Conservation (phyloP, 2,888 invertebrate genomes). For the Anoplius nigerrimus region DNA sequence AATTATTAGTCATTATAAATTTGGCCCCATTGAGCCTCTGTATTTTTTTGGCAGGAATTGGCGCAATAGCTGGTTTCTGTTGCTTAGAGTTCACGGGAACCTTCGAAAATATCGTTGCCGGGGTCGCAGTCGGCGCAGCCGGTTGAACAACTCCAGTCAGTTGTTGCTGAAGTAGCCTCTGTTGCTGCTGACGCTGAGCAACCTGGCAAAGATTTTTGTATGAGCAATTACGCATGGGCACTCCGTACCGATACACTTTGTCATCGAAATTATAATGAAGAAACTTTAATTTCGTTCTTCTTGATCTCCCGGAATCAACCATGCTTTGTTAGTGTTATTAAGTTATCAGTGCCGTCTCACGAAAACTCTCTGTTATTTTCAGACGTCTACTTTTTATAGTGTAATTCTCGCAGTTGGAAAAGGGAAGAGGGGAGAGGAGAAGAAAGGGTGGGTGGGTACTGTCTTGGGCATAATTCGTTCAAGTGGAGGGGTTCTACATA, state of each 20-base stretch:
- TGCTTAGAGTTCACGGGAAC: constrained; percentile 68
- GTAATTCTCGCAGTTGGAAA: neutral
- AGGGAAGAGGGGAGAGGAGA: constrained; percentile 9
- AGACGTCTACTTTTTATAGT: constrained; percentile 6
- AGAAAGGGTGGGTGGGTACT: neutral
- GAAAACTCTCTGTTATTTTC: constrained; percentile 35
- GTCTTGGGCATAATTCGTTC: too few relatives aligned
- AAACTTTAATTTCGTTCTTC: neutral
- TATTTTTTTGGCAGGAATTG: constrained; percentile 69
- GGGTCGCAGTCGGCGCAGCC: constrained; percentile 64
- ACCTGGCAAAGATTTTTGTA: constrained; percentile 75
- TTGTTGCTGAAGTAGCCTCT: constrained; percentile 78
- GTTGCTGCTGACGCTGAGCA: constrained; percentile 82
- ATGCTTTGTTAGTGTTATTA: constrained; percentile 60
- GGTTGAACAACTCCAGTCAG: constrained; percentile 65
- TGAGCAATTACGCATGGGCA: neutral
- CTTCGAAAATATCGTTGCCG: constrained; percentile 62
- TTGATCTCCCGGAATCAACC: constrained; percentile 15
- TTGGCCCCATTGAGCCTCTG: constrained; percentile 74
- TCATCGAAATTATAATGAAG: neutral
- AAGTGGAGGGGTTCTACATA: constrained; percentile 17
- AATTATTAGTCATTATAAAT: constrained; percentile 71
- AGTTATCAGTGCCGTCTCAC: constrained; percentile 35
- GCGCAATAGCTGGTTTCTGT: constrained; percentile 69
- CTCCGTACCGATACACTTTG: neutral